Evolutionary conservation across 2,888 invertebrate genomes (phyloP), one percentile per base, ranked within the genome.

Genomic region (Salticus scenicus): DNA sequence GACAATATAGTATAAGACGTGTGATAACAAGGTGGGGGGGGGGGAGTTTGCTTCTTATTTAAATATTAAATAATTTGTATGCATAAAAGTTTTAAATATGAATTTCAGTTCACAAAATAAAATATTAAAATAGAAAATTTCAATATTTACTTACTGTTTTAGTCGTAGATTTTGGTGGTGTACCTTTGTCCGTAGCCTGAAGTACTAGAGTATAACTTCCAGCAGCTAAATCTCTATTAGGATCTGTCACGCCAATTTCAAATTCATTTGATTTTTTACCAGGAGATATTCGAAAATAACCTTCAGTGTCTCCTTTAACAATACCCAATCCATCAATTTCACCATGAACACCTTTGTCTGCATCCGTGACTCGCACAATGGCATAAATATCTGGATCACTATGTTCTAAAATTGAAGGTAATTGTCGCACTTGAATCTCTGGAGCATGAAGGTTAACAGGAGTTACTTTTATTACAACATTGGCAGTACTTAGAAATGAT

Each of bases 391-490:
- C 95, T 0, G 95, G 94, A 88, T 95, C 94, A 0, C 96, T 91
- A 90, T 96, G 73, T 24, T 81, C 85, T 37, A 87, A 93, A 75
- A 97, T 94, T 89, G 95, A 95, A 0, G 97, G 96, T 89, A 97
- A 93, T 74, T 95, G 94, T 83, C 94, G 94, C 1, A 96, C 94
- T 88, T 94, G 93, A 88, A 98, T 94, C 90, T 96, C 95, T 0
- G 98, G 98, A 2, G 95, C 93, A 91, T 95, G 94, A 75, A 96
- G 93, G 91, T 98, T 98, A 63, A 96, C 97, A 90, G 94, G 94
- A 8, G 89, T 85, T 2, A 92, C 91, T 51, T 93, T 94, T 42
- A 98, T 95, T 73, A 93, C 93, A n/a, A 97, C 94, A 88, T 93
- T 93, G 0, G 87, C 76, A 12, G 81, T 81, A 30, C 77, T 81